Conservation (phyloP, 2,888 invertebrate species). For the Hemistola chrysoprasaria region DNA sequence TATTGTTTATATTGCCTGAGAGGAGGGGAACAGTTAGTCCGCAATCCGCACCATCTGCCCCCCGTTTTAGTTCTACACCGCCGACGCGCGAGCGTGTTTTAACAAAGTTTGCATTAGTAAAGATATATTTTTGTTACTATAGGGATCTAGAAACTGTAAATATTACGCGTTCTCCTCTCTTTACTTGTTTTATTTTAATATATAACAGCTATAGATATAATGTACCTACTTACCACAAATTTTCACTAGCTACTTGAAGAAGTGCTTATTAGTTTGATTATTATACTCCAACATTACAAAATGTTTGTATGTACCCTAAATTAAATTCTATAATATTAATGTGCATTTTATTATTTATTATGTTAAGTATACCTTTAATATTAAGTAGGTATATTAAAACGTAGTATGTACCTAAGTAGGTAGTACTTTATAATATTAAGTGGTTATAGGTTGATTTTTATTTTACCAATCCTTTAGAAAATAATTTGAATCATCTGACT, state of each 20-base stretch:
- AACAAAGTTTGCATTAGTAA: conserved; percentile 27
- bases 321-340: conserved; percentile 79
- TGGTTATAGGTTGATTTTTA: too few species aligned
- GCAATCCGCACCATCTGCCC: conserved; percentile 26
- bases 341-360: conserved; percentile 51
- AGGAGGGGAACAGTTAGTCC: too few species aligned
- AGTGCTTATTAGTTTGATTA: conserved; percentile 80
- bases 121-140: conserved; percentile 36
- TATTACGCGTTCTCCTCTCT: conserved; percentile 57
- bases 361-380: conserved; percentile 11
- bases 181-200: conserved; percentile 52
- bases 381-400: too few species aligned
- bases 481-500: too few species aligned
- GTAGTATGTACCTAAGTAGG: too few species aligned
- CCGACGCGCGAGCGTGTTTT: conserved; percentile 18
- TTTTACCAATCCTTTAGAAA: too few species aligned
- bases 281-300: conserved; percentile 79
- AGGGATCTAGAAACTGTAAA: conserved; percentile 30
- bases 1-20: conserved; percentile 19
- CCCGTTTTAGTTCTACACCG: conserved; percentile 16
- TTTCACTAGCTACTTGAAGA: conserved; percentile 71
- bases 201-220: conserved; percentile 42
- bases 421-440: too few species aligned
- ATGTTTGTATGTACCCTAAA: conserved; percentile 81
- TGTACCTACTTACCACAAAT: conserved; percentile 59